Conservation (phyloP, 2,113 vertebrate species). For the Myodes glareolus region DNA sequence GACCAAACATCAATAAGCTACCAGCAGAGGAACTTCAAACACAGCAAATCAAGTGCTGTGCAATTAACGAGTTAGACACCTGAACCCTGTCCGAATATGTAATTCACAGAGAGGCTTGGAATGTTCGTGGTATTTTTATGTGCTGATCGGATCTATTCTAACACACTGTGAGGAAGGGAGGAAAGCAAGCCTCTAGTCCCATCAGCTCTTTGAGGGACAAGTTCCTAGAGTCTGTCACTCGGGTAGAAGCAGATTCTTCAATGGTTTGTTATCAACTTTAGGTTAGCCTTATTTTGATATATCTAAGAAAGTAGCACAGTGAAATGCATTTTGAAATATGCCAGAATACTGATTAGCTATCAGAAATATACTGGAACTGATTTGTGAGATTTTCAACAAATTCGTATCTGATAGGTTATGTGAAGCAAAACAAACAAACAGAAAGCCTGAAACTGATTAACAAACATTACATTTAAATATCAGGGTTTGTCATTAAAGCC, state of each 20-base stretch:
- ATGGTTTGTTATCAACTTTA: slow-evolving; percentile 38
- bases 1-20: background rate
- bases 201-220: background rate
- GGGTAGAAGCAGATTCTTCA: slow-evolving; percentile 35
- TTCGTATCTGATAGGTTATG: background rate
- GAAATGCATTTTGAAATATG: slow-evolving; percentile 42
- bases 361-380: slow-evolving; percentile 56
- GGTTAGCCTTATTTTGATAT: slow-evolving; percentile 39
- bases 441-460: slow-evolving; percentile 44
- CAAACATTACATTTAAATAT: slow-evolving; percentile 28
- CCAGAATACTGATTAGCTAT: slow-evolving; percentile 57
- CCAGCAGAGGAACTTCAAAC: slow-evolving; percentile 18
- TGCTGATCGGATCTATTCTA: slow-evolving; percentile 26
- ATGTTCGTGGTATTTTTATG: background rate
- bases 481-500: background rate
- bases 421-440: background rate
- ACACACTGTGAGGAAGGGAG: background rate
- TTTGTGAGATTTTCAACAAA: slow-evolving; percentile 22
- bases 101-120: background rate
- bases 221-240: slow-evolving; percentile 13
- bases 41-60: slow-evolving; percentile 18
- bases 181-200: background rate
- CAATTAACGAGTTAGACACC: background rate
- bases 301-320: slow-evolving; percentile 3
- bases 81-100: slow-evolving; percentile 14